Evolutionary conservation across 2,888 invertebrate genomes (phyloP), one percentile per base, ranked within the genome.

Genomic region (Alsophila aescularia): DNA sequence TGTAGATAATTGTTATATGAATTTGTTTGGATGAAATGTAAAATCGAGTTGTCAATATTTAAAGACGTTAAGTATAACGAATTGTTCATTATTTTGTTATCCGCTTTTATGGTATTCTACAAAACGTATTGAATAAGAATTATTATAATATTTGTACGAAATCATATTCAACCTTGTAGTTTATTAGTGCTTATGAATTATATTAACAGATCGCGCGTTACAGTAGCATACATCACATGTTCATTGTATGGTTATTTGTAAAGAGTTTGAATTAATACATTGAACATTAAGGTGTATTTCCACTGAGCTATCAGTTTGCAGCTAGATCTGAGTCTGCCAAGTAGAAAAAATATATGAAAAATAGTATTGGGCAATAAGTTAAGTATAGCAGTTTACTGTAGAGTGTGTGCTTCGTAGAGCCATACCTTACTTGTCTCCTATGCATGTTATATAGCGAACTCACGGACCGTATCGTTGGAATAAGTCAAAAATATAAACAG

Each of bases 71-170:
- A 35, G 27, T 35, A 40, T 9, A 29, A n/a, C 12, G 27, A 49
- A 49, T 32, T 9, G 12, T 13, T 12, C 37, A 12, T 39, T 52
- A 35, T 52, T 43, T 43, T 40, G 27, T 39, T 45, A 52, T 39
- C 24, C 24, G 39, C 39, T 52, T 43, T 41, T 27, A 52, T 32
- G 27, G 9, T 47, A 47, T 47, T 32, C 18, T 37, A 39, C 53
- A 48, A 42, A 53, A 41, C 9, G 13, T 52, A 41, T 31, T 18
- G 0, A 12, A 32, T 52, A 44, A 44, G 16, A 12, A 32, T 44
- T n/a, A 34, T 31, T 24, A 31, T 47, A 29, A 13, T 44, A 45
- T 35, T 27, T 41, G 24, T 29, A 52, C 45, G 34, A 40, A 45
- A 45, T 45, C n/a, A n/a, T n/a, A n/a, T n/a, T n/a, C n/a, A 36